phyloP scores from a whole-genome alignment of 2,113 vertebrate genomes.

The Azemiops feae region DNA sequence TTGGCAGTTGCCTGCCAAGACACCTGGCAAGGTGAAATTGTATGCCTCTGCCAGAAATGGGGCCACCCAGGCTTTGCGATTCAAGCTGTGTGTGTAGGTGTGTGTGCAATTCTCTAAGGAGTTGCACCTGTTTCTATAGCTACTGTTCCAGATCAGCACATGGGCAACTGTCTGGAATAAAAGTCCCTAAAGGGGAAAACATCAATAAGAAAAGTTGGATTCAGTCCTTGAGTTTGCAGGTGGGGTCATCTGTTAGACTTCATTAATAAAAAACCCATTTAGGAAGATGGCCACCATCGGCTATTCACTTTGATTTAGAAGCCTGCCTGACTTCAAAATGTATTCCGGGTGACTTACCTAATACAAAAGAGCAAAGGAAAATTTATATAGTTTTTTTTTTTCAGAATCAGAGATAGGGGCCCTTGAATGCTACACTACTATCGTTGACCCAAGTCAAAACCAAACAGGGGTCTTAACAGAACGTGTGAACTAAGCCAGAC shows the following conservation, averaged over 20 bases:
- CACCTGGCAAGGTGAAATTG: neutral
- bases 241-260: neutral
- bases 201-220: neutral
- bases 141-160: neutral
- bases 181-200: neutral
- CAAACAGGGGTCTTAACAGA: neutral
- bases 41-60: neutral
- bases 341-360: neutral
- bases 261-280: neutral
- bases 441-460: neutral
- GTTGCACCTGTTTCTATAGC: neutral
- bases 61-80: neutral
- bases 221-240: neutral
- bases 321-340: neutral
- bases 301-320: neutral
- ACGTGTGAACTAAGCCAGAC: neutral
- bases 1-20: neutral
- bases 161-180: neutral
- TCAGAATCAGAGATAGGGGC: neutral
- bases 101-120: neutral
- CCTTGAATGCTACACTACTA: neutral
- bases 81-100: neutral
- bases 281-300: neutral
- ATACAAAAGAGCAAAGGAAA: neutral
- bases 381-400: neutral